Percentiles rank a stretch among this genome's conserved stretches.
These are phyloP conservation scores for Harpagoxenus sublaevis DNA, from an alignment of 2,888 invertebrate species.

Conservation along the genomic window DNA sequence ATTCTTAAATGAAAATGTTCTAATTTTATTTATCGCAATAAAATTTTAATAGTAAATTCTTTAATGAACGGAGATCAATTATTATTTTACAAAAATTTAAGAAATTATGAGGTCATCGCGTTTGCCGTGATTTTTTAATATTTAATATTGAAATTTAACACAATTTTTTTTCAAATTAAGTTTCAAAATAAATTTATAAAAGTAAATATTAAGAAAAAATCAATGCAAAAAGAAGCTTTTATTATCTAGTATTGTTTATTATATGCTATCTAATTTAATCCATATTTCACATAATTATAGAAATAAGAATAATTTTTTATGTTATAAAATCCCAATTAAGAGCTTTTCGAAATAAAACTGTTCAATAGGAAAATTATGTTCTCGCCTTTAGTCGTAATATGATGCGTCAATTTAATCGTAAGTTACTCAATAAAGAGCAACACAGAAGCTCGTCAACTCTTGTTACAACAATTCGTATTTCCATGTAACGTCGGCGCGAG, in stretches of 20 bases:
- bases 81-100: background rate
- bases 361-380: background rate
- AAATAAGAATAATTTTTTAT: background rate
- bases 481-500: background rate
- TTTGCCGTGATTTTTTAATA: background rate
- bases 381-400: background rate
- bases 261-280: background rate
- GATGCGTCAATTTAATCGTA: background rate
- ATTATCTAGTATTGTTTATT: background rate
- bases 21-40: background rate
- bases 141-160: background rate
- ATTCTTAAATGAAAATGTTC: background rate
- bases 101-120: background rate
- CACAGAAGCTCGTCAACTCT: constrained; percentile 10
- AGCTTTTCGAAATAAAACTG: background rate
- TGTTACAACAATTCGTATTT: constrained; percentile 39
- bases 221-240: background rate
- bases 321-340: background rate
- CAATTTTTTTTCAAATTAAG: background rate
- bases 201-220: background rate
- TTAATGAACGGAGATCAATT: background rate
- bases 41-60: background rate
- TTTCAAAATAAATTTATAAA: background rate
- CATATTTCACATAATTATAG: background rate
- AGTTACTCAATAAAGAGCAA: constrained; percentile 38